Evolutionary conservation across 2,888 invertebrate genomes (phyloP).

Genomic region (Ectemnius cavifrons): DNA sequence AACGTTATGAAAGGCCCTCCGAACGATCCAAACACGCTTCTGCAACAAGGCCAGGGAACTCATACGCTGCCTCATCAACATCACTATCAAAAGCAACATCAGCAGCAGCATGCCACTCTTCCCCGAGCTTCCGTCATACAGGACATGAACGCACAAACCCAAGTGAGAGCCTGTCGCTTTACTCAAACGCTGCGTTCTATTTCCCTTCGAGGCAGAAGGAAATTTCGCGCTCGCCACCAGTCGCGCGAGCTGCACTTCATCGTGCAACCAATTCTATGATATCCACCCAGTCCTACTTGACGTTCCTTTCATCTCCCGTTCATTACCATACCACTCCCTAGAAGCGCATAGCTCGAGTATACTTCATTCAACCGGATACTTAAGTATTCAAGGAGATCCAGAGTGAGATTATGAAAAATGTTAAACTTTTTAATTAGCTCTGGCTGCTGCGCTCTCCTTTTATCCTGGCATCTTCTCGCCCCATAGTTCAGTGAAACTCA

Average conservation of each 20-base stretch:
- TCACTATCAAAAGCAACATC: slow-evolving; percentile 74
- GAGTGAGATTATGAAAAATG: no score
- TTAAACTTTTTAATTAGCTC: no score
- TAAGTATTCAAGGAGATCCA: no score
- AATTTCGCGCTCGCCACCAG: slow-evolving; percentile 13
- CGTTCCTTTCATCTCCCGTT: not conserved
- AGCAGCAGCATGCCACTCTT: slow-evolving; percentile 80
- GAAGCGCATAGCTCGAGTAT: no score
- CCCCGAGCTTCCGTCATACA: slow-evolving; percentile 79
- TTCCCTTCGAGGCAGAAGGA: slow-evolving; percentile 7
- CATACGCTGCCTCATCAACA: slow-evolving; percentile 78
- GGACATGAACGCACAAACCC: slow-evolving; percentile 80
- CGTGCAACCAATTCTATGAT: not conserved
- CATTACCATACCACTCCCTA: no score
- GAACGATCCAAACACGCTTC: slow-evolving; percentile 79
- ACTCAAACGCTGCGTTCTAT: slow-evolving; percentile 21
- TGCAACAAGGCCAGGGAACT: slow-evolving; percentile 72
- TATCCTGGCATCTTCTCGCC: no score
- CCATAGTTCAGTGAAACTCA: no score
- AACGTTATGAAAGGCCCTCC: slow-evolving; percentile 83
- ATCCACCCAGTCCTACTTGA: not conserved
- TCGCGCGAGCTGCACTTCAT: not conserved
- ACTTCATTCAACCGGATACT: no score
- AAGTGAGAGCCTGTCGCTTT: slow-evolving; percentile 61
- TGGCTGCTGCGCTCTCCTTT: no score